Evolutionary conservation across 2,888 invertebrate species (phyloP).

Genomic region (Drosophila testacea): DNA sequence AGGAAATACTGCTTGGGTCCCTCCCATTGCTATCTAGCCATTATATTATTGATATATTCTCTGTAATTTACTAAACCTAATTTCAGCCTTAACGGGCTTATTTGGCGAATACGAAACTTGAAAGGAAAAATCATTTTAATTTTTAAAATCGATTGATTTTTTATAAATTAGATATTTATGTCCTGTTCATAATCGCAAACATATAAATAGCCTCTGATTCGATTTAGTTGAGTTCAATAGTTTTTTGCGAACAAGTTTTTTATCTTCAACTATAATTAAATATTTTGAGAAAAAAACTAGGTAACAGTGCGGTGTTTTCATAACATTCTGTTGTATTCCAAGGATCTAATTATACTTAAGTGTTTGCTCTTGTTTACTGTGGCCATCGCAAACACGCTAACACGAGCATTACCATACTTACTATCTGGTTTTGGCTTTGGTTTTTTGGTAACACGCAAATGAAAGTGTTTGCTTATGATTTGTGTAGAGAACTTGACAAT

Average conservation of each 20-base stretch:
- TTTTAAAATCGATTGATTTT: background rate
- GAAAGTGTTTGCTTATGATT: constrained; percentile 51
- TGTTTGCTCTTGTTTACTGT: constrained; percentile 38
- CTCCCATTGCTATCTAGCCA: constrained; percentile 4
- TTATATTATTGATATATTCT: constrained; percentile 43
- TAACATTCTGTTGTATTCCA: background rate
- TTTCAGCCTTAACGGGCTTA: constrained; percentile 1
- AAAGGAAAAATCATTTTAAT: background rate
- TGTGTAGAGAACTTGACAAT: constrained; percentile 33
- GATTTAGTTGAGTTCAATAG: background rate
- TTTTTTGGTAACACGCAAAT: constrained; percentile 38
- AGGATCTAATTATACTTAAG: constrained; percentile 29
- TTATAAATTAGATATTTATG: background rate
- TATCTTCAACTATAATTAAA: too few species aligned
- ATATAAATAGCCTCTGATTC: background rate
- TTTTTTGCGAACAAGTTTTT: too few species aligned
- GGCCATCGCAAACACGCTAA: constrained; percentile 33
- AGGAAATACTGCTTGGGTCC: background rate
- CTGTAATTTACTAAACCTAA: constrained; percentile 34
- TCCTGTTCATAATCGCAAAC: background rate
- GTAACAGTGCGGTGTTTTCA: background rate
- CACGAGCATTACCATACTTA: constrained; percentile 5
- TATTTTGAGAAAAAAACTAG: too few species aligned
- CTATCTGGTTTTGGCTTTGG: constrained; percentile 1
- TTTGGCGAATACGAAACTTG: constrained; percentile 1